Conservation (phyloP, 2,797 vertebrate genomes). For the Babyrousa celebensis region DNA sequence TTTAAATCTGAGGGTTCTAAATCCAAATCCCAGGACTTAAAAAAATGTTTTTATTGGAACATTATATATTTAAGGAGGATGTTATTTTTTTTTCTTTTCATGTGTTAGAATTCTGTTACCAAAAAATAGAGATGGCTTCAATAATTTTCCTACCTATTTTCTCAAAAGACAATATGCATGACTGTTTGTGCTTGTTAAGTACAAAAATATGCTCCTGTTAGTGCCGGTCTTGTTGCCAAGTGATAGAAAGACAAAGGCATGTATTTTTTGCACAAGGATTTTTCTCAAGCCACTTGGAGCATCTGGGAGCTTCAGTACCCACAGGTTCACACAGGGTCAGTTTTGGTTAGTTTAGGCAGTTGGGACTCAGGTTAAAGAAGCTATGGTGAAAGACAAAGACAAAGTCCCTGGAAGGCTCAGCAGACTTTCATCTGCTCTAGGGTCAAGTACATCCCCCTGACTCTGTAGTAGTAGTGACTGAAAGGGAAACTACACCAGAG, state of each 20-base stretch:
- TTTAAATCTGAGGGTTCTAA: not conserved
- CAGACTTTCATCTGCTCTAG: not conserved
- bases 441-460: not conserved
- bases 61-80: not conserved
- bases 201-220: not conserved
- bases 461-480: too few species aligned
- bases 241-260: not conserved
- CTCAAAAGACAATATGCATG: not conserved
- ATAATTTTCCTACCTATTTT: not conserved
- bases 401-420: not conserved
- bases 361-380: not conserved
- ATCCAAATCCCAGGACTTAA: not conserved
- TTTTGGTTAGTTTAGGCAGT: not conserved
- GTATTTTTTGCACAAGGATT: not conserved
- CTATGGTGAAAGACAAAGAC: not conserved
- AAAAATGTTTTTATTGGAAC: not conserved
- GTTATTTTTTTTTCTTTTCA: not conserved
- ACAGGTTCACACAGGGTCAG: not conserved
- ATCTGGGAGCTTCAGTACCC: not conserved
- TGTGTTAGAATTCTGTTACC: not conserved
- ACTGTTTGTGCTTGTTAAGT: not conserved
- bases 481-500: not conserved
- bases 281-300: not conserved
- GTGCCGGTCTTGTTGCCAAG: not conserved
- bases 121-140: not conserved